Percentiles rank a stretch among this genome's conserved stretches.
Evolutionary conservation across 2,888 invertebrate species (phyloP).

Genomic region (Leucophora obtusa): DNA sequence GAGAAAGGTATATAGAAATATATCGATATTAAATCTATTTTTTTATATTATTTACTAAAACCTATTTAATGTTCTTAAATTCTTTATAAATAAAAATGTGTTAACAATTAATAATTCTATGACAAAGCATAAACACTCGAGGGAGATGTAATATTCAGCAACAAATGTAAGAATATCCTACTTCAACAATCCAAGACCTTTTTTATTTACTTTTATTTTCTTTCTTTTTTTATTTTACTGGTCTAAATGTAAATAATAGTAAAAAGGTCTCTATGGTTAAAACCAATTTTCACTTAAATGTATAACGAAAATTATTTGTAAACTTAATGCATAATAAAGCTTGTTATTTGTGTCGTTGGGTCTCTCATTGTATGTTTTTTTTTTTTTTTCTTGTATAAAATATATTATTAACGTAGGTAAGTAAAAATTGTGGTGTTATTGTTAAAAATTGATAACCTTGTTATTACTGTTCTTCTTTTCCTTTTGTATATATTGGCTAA

Average conservation of each 20-base stretch:
- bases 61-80: conserved; percentile 31
- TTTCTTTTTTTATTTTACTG: neutral
- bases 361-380: conserved; percentile 9
- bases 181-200: neutral
- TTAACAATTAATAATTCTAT: conserved; percentile 45
- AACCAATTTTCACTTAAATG: conserved; percentile 40
- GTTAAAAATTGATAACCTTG: conserved; percentile 15
- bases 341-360: conserved; percentile 23
- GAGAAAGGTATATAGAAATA: too few species aligned
- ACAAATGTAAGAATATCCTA: neutral
- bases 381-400: neutral
- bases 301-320: conserved; percentile 44
- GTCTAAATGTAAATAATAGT: neutral
- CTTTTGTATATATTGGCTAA: neutral
- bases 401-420: conserved; percentile 4
- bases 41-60: neutral
- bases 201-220: neutral
- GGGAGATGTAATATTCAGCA: neutral
- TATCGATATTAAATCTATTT: neutral
- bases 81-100: conserved; percentile 4
- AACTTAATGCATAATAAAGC: conserved; percentile 46
- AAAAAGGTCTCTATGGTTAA: conserved; percentile 45
- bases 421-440: conserved; percentile 25
- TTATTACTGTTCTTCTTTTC: neutral
- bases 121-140: conserved; percentile 28